phyloP scores from a whole-genome alignment of 2,888 invertebrate species.

The Amphipoea oculea region DNA sequence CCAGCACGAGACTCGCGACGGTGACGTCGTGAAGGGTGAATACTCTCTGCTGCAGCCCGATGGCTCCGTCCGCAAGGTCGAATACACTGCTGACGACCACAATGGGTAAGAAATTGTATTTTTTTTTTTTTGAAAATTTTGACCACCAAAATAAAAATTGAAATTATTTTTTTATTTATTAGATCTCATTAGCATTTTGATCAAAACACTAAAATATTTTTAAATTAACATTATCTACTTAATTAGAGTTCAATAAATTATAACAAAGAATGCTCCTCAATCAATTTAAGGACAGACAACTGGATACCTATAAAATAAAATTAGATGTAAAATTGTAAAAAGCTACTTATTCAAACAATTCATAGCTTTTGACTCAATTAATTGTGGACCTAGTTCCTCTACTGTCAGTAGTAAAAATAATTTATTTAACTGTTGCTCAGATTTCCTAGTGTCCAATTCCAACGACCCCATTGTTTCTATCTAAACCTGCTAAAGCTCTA shows the following conservation, averaged over 20 bases:
- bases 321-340: neutral
- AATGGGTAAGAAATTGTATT: constrained; percentile 82
- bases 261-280: neutral
- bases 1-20: constrained; percentile 86
- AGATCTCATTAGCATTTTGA: constrained; percentile 15
- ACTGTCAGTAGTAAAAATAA: neutral
- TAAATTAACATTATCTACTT: constrained; percentile 13
- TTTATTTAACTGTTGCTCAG: neutral
- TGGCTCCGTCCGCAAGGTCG: constrained; percentile 89
- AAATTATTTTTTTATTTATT: neutral
- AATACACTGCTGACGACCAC: constrained; percentile 90
- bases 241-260: neutral
- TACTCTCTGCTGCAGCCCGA: constrained; percentile 90
- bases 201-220: neutral
- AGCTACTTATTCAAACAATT: neutral
- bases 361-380: neutral
- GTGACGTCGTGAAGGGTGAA: constrained; percentile 88
- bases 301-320: neutral
- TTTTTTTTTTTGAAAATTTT: neutral
- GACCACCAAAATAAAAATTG: neutral
- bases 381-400: neutral
- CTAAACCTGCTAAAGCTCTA: neutral
- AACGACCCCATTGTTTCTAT: neutral
- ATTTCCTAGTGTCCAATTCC: neutral
- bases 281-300: neutral